Percentiles rank a stretch among this genome's conserved stretches.
phyloP scores from a whole-genome alignment of 2,888 invertebrate species.

The Miltochrista miniata region DNA sequence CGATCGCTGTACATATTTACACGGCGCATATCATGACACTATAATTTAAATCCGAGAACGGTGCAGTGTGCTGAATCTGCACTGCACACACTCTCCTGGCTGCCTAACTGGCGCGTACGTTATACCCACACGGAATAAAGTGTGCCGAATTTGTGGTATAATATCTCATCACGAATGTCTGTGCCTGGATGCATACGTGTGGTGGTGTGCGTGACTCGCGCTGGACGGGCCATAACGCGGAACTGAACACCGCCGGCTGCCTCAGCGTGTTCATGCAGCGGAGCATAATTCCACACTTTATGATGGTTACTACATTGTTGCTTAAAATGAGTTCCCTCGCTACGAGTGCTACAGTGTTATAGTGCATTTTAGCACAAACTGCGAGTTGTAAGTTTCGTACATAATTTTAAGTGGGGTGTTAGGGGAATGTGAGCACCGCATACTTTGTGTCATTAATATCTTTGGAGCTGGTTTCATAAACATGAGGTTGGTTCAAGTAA shows the following conservation, averaged over 20 bases:
- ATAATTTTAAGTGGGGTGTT: conserved; percentile 17
- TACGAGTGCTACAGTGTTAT: conserved; percentile 7
- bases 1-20: conserved; percentile 48
- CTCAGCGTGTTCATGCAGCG: conserved; percentile 6
- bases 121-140: conserved; percentile 5
- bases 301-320: conserved; percentile 31
- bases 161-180: background rate
- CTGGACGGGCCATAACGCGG: background rate
- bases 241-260: background rate
- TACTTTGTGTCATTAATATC: background rate
- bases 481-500: background rate
- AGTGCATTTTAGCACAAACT: conserved; percentile 13
- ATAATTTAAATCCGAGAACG: background rate
- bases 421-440: background rate
- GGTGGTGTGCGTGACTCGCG: background rate
- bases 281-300: conserved; percentile 32
- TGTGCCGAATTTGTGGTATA: conserved; percentile 8
- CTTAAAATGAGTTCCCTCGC: conserved; percentile 13
- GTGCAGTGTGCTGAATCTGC: conserved; percentile 22
- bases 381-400: conserved; percentile 20
- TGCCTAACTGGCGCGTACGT: conserved; percentile 3
- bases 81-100: conserved; percentile 9
- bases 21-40: conserved; percentile 13
- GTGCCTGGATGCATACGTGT: background rate
- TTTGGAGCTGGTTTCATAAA: conserved; percentile 3